Evolutionary conservation across 2,797 vertebrate genomes (phyloP), one percentile per base, ranked within the genome.

Genomic region (Enteromius treurensis): DNA sequence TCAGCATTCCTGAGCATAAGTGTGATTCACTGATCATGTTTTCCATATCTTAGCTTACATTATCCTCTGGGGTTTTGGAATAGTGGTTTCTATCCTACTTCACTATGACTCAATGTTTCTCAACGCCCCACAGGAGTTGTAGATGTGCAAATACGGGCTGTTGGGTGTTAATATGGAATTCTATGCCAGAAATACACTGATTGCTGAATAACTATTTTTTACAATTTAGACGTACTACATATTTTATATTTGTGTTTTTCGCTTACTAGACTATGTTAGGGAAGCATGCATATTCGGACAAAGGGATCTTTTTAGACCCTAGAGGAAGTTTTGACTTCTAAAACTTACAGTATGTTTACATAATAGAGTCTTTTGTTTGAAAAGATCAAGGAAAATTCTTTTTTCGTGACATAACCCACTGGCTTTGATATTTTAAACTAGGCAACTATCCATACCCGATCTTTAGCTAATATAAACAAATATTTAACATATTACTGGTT

Each of bases 241-340:
- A 62, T 45, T 62, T 77, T 37, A 77, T 62, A 9, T 53, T 29
- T 21, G 3, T 34, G 17, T 77, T 60, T 77, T 77, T 15, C n/a
- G 14, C 32, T 51, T 77, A 8, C 75, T 45, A 23, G 19, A 37
- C 55, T 19, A 26, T 19, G 40, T 17, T 19, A 45, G 40, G 15
- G n/a, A 32, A 64, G 32, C 29, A 37, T 32, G 21, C 29, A 19
- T 19, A 29, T 64, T 40, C 23, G 1, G 4, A 19, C 9, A 17
- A 2, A 19, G 21, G 21, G 1, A 17, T 58, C 23, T 29, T 45
- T 40, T 60, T 42, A 29, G 13, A 42, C 23, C 42, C 1, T 1
- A 7, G n/a, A 45, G 34, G 53, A 80, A 29, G 37, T 71, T 69
- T 29, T 19, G 34, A 80, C 67, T 73, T 13, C 45, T 51, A 26